Evolutionary conservation across 2,797 vertebrate genomes (phyloP).

Genomic region (Acipenser transmontanus): DNA sequence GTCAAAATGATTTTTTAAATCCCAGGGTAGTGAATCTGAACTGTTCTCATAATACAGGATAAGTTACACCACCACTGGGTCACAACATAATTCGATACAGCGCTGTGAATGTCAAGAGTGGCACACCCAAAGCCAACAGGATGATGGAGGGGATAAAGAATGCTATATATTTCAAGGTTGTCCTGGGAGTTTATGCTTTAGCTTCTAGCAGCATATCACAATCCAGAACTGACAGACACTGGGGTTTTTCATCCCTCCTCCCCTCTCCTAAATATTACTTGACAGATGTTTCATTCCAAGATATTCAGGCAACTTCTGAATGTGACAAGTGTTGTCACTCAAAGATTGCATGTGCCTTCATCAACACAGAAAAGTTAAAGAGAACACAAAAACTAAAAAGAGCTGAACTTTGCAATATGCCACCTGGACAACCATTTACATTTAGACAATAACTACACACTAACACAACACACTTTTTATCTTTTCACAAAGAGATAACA

Average conservation of each 20-base stretch:
- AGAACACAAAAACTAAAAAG: no score
- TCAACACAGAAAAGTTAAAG: not conserved
- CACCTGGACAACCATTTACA: no score
- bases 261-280: not conserved
- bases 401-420: no score
- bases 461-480: no score
- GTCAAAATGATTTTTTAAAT: no score
- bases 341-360: not conserved
- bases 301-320: constrained; percentile 5
- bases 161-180: constrained; percentile 21
- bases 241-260: not conserved
- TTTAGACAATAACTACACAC: no score
- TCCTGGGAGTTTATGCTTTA: constrained; percentile 2
- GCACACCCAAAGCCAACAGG: constrained; percentile 14
- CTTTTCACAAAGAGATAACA: no score
- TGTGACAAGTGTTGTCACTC: not conserved
- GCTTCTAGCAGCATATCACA: not conserved
- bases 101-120: not conserved
- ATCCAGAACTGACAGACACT: not conserved
- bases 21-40: no score
- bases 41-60: no score
- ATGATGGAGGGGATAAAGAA: constrained; percentile 6
- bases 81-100: not conserved
- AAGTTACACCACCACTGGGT: not conserved
- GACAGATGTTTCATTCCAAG: constrained; percentile 5